A percentile compares a stretch with the other conserved stretches of the same genome.
Evolutionary conservation across 2,888 invertebrate genomes (phyloP).

Genomic region (Halocaridina rubra): DNA sequence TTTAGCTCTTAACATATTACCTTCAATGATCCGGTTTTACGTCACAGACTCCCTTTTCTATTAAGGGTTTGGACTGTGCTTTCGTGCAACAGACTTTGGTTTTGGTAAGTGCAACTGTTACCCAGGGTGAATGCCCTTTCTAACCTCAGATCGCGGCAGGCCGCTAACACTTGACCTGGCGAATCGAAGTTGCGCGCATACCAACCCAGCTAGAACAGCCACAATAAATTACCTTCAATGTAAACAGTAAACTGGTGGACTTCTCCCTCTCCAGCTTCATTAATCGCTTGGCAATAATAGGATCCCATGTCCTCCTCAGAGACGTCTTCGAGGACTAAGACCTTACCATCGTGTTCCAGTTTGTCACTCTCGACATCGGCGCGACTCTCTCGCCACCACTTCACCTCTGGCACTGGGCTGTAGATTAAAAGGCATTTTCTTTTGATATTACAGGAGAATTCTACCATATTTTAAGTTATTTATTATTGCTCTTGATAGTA

Average conservation of each 20-base stretch:
- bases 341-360: constrained; percentile 41
- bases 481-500: no score
- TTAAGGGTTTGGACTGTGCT: no score
- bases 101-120: no score
- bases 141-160: no score
- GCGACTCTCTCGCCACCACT: constrained; percentile 46
- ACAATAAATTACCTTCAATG: constrained; percentile 37
- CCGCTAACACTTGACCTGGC: neutral
- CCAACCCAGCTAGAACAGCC: no score
- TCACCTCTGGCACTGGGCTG: constrained; percentile 56
- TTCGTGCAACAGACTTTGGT: no score
- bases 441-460: no score
- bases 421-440: no score
- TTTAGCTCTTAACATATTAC: neutral
- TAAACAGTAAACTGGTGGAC: constrained; percentile 43
- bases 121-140: no score
- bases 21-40: neutral
- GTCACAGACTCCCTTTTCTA: no score
- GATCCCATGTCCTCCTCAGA: constrained; percentile 31
- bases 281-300: constrained; percentile 55
- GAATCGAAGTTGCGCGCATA: no score
- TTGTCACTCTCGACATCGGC: constrained; percentile 13
- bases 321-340: constrained; percentile 36
- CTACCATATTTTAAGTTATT: no score
- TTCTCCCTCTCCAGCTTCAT: constrained; percentile 45